Conservation (phyloP, 2,797 vertebrate species). For the Trachurus trachurus region DNA sequence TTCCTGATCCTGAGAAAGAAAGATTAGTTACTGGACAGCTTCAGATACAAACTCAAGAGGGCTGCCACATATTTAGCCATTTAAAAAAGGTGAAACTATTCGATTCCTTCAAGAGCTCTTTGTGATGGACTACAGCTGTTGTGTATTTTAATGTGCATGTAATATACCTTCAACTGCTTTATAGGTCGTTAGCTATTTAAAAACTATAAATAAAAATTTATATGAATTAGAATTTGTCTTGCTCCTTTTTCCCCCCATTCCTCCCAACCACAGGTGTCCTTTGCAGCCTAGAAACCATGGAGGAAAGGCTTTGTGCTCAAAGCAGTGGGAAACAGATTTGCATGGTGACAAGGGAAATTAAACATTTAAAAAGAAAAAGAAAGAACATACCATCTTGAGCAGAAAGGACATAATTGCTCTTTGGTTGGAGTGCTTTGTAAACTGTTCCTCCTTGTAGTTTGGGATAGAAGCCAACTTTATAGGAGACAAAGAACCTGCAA, state of each 20-base stretch:
- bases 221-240: neutral
- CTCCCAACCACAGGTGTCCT: neutral
- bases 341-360: neutral
- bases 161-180: neutral
- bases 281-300: neutral
- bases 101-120: neutral
- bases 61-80: neutral
- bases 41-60: neutral
- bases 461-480: constrained; percentile 67
- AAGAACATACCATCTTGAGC: constrained; percentile 72
- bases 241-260: neutral
- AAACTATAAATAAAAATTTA: neutral
- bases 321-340: neutral
- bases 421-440: constrained; percentile 52
- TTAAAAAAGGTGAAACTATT: neutral
- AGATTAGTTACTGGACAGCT: neutral
- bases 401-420: constrained; percentile 27
- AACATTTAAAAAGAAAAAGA: neutral
- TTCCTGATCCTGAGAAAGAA: constrained; percentile 62
- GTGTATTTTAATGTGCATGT: neutral
- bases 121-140: neutral
- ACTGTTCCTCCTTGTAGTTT: constrained; percentile 45
- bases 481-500: constrained; percentile 74
- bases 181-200: neutral
- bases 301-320: neutral